Conservation (phyloP, 2,797 vertebrate genomes). For the Halcyon leucocephala region DNA sequence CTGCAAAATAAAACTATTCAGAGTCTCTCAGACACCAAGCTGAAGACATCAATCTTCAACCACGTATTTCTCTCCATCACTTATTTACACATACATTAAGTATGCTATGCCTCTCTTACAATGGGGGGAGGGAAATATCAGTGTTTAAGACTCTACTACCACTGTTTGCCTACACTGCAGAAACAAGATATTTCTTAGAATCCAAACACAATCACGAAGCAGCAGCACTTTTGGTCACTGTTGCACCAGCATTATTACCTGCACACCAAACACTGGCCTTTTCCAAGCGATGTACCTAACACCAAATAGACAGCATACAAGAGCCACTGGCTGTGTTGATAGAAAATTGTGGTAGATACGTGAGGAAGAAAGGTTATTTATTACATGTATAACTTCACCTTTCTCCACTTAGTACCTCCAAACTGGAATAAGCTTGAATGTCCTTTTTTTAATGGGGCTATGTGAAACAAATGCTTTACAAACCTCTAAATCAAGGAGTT, state of each 20-base stretch:
- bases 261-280: neutral
- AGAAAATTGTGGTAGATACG: fast-evolving
- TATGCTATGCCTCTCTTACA: neutral
- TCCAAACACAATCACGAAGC: neutral
- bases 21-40: neutral
- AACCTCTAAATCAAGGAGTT: neutral
- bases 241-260: neutral
- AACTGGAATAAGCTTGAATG: neutral
- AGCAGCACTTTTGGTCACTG: neutral
- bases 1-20: neutral
- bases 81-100: neutral
- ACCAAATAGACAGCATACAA: neutral
- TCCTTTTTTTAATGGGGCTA: neutral
- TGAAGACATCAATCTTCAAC: neutral
- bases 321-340: neutral
- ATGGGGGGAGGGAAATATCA: fast-evolving
- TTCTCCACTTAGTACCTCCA: neutral
- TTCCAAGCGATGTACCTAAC: neutral
- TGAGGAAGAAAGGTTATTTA: neutral
- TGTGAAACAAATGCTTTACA: neutral
- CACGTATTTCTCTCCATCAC: neutral
- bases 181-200: neutral
- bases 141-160: neutral
- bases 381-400: neutral
- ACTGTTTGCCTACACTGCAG: neutral